Conservation (phyloP, 2,888 invertebrate genomes). For the Nomada flava region DNA sequence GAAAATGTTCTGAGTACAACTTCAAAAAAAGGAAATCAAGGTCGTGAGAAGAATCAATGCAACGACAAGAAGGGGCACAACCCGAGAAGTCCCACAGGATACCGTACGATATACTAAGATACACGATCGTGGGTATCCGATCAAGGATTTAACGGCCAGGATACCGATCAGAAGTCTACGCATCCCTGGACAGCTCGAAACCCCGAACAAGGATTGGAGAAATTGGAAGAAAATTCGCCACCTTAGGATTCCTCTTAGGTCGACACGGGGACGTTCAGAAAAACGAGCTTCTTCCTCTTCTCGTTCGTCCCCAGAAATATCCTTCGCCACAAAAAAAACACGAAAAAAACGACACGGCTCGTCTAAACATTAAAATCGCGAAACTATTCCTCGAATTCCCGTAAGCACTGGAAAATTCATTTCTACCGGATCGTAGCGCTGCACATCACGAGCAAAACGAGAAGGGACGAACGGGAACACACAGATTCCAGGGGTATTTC, state of each 20-base stretch:
- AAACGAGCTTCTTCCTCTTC: not conserved
- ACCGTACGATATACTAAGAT: constrained; percentile 57
- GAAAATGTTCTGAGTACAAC: not conserved
- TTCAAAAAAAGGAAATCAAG: no score
- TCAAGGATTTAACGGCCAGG: constrained; percentile 56
- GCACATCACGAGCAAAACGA: not conserved
- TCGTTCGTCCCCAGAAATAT: not conserved
- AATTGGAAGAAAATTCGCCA: constrained; percentile 45
- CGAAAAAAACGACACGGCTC: no score
- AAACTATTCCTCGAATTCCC: not conserved
- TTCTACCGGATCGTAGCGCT: not conserved
- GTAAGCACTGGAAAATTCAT: not conserved
- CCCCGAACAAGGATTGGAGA: constrained; percentile 40
- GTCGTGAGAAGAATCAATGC: constrained; percentile 61
- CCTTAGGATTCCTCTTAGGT: constrained; percentile 25
- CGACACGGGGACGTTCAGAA: not conserved
- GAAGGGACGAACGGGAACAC: constrained; percentile 12
- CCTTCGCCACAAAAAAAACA: not conserved
- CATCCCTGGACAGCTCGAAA: constrained; percentile 43
- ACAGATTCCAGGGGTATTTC: constrained; percentile 31
- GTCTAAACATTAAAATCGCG: not conserved
- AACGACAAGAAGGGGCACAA: constrained; percentile 76
- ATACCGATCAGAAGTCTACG: constrained; percentile 44
- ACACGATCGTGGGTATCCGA: constrained; percentile 61
- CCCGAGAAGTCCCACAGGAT: constrained; percentile 80